Evolutionary conservation across 2,797 vertebrate genomes (phyloP), one percentile per base, ranked within the genome.

Genomic region (Sphenopsis melanotis): DNA sequence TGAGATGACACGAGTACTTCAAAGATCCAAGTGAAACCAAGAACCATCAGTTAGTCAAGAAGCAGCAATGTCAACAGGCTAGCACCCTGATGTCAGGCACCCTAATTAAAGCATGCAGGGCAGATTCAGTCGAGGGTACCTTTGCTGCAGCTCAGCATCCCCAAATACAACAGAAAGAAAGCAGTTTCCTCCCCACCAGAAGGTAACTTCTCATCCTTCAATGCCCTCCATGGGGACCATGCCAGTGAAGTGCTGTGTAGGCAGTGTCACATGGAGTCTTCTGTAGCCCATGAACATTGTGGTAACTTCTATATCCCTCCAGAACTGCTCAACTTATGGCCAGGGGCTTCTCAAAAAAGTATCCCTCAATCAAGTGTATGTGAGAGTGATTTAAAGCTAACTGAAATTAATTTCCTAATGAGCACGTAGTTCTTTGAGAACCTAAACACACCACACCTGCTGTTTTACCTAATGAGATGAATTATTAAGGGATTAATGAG

Each of bases 211-310:
- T 32, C 11, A 44, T 30, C 19, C 37, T 2, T 4, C 55, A 44
- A 2, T 11, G 5, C 5, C 12, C 1, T 1, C 37, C 20, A 20
- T 0, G 4, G 42, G 37, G 34, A n/a, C 26, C 20, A 17, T 10
- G 19, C 5, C 24, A 63, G 41, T 14, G 68, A 49, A 80, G 13
- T 0, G 0, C 23, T 76, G 29, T 46, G 16, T 11, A n/a, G 7
- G 34, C 34, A 56, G 39, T 23, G 11, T 30, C 13, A 4, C 20
- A 8, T 13, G 42, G 46, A 76, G 10, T 10, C 21, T 65, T 57
- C 47, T 27, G 21, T 6, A 83, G 49, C 41, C 41, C 30, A 12
- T 16, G n/a, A 71, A 80, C 18, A 6, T 22, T 70, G 20, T 27
- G 39, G 23, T 23, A 52, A 52, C 15, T 59, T 47, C 9, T 29